These are phyloP conservation scores for Galeruca laticollis DNA, from an alignment of 2,888 invertebrate species.

Conservation along the genomic window DNA sequence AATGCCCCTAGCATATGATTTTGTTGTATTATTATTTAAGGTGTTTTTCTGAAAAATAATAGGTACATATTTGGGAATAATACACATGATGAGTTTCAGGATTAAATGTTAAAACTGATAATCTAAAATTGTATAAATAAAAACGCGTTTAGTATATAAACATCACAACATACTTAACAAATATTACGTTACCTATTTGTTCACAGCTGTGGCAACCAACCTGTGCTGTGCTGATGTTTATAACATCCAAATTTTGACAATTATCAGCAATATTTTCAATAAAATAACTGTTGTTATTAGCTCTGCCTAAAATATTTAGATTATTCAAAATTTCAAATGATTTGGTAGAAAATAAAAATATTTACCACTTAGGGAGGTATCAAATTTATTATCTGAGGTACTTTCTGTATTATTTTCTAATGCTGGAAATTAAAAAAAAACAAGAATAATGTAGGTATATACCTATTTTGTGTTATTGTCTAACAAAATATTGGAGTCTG, in stretches of 20 bases:
- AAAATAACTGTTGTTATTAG: no score
- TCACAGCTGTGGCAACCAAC: constrained; percentile 4
- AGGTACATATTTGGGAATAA: neutral
- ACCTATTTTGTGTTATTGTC: no score
- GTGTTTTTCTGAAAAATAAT: constrained; percentile 4
- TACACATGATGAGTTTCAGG: neutral
- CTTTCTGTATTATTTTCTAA: no score
- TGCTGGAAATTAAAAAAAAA: no score
- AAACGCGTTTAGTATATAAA: constrained; percentile 1
- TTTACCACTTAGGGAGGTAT: no score
- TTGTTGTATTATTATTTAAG: constrained; percentile 4
- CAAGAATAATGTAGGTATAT: no score
- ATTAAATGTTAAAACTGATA: constrained; percentile 2
- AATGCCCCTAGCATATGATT: constrained; percentile 1
- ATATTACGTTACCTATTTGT: neutral
- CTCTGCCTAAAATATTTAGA: no score
- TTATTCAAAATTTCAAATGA: no score
- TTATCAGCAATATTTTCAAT: no score
- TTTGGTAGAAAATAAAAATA: no score
- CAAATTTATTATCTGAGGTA: no score
- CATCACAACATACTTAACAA: neutral
- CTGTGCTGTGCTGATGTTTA: constrained; percentile 1
- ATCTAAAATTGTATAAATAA: neutral
- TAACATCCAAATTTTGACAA: constrained; percentile 2
- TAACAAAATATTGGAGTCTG: no score